Evolutionary conservation across 2,113 vertebrate species (phyloP).

Genomic region (Willisornis vidua): DNA sequence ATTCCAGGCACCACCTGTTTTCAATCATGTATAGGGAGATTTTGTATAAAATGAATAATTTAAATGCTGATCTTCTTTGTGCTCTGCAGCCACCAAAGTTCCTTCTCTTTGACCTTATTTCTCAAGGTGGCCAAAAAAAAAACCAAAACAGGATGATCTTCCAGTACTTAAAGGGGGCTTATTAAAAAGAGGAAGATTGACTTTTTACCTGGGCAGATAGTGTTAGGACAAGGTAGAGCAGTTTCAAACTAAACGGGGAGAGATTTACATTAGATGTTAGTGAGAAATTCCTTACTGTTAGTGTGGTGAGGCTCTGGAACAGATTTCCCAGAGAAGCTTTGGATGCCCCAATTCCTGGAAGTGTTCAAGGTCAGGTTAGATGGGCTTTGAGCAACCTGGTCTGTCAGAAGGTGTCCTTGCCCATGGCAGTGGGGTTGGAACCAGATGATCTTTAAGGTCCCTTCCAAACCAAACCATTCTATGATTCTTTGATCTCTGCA

Average conservation of each 20-base stretch:
- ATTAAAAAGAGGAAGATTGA: background rate
- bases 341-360: background rate
- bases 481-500: background rate
- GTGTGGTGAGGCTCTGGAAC: background rate
- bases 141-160: background rate
- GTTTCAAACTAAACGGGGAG: background rate
- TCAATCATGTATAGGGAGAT: background rate
- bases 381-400: background rate
- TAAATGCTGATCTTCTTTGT: background rate
- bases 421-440: background rate
- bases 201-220: background rate
- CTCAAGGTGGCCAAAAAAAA: background rate
- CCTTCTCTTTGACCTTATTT: background rate
- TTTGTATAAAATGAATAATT: background rate
- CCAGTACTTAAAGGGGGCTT: background rate
- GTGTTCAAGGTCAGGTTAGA: background rate
- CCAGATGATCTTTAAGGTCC: background rate
- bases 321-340: background rate
- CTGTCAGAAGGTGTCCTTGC: background rate
- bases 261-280: background rate
- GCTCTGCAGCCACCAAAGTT: background rate
- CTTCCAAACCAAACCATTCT: background rate
- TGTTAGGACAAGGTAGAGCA: background rate
- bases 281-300: background rate
- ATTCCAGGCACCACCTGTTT: background rate